phyloP scores from a whole-genome alignment of 2,888 invertebrate species.

The Zaprionus lineosus region DNA sequence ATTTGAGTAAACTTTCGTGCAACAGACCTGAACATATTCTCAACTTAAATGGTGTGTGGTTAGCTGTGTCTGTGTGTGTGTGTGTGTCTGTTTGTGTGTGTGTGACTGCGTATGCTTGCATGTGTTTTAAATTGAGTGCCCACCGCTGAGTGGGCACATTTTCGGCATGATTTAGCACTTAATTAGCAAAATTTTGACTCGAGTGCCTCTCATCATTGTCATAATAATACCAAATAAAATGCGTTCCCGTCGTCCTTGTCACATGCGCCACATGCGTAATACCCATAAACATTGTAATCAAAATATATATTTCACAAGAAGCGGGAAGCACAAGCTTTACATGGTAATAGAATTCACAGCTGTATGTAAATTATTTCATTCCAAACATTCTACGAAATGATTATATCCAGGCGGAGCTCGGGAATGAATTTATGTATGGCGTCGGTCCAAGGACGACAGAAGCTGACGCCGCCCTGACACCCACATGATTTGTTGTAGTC shows the following conservation, averaged over 20 bases:
- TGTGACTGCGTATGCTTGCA: too few species aligned
- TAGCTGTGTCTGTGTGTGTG: constrained; percentile 7
- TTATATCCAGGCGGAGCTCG: too few species aligned
- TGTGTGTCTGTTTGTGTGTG: not conserved
- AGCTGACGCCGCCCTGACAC: too few species aligned
- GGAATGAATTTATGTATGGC: too few species aligned
- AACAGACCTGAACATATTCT: too few species aligned
- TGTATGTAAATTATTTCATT: constrained; percentile 64
- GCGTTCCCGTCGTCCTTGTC: constrained; percentile 12
- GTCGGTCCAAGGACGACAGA: too few species aligned
- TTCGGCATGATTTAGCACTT: constrained; percentile 77
- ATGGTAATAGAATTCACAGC: constrained; percentile 19
- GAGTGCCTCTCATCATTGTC: constrained; percentile 70
- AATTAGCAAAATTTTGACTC: constrained; percentile 71
- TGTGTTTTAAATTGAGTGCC: constrained; percentile 35
- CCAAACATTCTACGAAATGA: constrained; percentile 43
- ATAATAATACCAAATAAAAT: constrained; percentile 39
- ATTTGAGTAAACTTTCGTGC: constrained; percentile 35
- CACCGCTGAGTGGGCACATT: constrained; percentile 64
- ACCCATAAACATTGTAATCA: constrained; percentile 65
- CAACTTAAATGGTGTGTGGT: too few species aligned
- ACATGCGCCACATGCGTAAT: constrained; percentile 64
- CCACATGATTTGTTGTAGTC: too few species aligned
- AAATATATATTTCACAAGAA: constrained; percentile 11
- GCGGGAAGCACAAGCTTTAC: too few species aligned